Evolutionary conservation across 2,888 invertebrate genomes (phyloP).

Genomic region (Tenthredo scrophulariae): DNA sequence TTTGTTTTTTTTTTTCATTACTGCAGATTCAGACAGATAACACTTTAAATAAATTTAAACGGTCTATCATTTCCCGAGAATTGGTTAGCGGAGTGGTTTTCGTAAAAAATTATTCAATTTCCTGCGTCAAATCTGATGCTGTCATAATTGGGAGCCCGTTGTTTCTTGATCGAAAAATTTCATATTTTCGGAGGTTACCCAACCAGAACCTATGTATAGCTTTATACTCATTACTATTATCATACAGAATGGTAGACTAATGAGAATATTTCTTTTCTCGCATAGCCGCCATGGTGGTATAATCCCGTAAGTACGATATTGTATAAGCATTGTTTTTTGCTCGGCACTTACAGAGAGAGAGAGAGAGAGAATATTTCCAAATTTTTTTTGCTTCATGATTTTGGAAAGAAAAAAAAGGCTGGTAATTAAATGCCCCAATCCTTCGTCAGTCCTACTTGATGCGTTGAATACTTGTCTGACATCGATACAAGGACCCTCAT

Average conservation of each 20-base stretch:
- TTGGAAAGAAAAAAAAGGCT: background rate
- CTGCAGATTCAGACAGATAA: background rate
- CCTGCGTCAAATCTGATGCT: slow-evolving; percentile 19
- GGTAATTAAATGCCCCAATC: background rate
- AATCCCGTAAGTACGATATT: slow-evolving; percentile 89
- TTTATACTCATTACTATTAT: background rate
- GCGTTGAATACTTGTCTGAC: background rate
- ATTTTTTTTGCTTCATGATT: background rate
- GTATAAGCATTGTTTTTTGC: slow-evolving; percentile 24
- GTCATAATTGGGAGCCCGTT: background rate
- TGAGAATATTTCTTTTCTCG: slow-evolving; percentile 56
- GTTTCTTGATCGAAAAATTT: slow-evolving; percentile 1
- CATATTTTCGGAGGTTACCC: background rate
- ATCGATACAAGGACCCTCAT: background rate
- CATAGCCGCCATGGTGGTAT: slow-evolving; percentile 95
- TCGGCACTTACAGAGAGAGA: background rate
- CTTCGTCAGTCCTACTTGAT: background rate
- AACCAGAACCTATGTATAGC: background rate
- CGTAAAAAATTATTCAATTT: slow-evolving; percentile 36
- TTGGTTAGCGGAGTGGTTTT: background rate
- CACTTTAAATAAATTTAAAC: background rate
- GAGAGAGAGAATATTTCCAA: background rate
- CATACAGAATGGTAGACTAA: background rate
- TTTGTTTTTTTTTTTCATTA: background rate
- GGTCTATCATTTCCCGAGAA: slow-evolving; percentile 1